Evolutionary conservation across 1,140 invertebrate genomes (phyloP).

Genomic region (Ruditapes philippinarum): DNA sequence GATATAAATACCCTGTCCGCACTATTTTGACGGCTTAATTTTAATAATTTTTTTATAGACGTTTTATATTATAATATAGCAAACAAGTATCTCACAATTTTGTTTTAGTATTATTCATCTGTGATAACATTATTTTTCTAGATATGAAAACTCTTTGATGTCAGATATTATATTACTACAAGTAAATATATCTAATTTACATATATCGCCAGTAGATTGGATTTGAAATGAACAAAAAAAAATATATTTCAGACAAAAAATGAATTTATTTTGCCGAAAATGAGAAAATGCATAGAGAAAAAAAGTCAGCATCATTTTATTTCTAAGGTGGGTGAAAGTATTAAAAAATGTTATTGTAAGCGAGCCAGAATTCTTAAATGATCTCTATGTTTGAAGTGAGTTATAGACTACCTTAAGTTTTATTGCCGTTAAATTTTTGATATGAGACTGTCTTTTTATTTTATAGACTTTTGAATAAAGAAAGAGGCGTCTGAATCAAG

Average conservation of each 20-base stretch:
- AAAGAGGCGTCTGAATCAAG: background rate
- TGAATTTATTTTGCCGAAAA: conserved; percentile 3
- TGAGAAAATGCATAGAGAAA: background rate
- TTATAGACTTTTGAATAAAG: conserved; percentile 12
- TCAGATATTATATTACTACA: conserved; percentile 20
- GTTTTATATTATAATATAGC: conserved; percentile 10
- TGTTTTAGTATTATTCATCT: conserved; percentile 8
- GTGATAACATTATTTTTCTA: conserved; percentile 38
- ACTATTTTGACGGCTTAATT: background rate
- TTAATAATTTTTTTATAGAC: conserved; percentile 49
- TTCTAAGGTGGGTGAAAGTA: conserved; percentile 13
- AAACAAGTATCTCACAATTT: background rate
- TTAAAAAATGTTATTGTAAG: conserved; percentile 3
- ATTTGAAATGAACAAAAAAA: background rate
- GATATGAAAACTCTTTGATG: conserved; percentile 39
- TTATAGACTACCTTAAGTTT: conserved; percentile 11
- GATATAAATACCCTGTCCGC: background rate
- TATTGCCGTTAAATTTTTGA: conserved; percentile 7
- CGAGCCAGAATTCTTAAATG: background rate
- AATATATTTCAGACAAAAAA: conserved; percentile 14
- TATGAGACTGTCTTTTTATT: background rate
- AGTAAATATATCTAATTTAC: conserved; percentile 15
- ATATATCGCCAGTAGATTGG: conserved; percentile 32
- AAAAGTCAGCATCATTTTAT: too few relatives aligned
- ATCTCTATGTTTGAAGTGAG: conserved; percentile 6